Conservation (phyloP, 2,113 vertebrate genomes). For the Nycticorax nycticorax region DNA sequence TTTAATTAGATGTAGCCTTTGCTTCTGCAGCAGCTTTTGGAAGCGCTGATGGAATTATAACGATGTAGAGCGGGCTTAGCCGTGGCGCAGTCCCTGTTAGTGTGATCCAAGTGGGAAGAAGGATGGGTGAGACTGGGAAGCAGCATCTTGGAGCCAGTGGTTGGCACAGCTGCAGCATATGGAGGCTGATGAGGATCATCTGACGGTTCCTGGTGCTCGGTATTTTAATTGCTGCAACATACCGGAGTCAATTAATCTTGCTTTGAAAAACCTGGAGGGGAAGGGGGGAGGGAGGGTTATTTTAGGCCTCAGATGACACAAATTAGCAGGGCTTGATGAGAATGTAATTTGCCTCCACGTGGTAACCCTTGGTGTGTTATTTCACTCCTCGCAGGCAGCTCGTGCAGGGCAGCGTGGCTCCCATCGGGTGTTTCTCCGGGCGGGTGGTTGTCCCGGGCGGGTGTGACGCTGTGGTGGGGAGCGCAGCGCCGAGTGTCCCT, state of each 20-base stretch:
- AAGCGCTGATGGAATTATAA: neutral
- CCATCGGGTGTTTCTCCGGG: fast-evolving
- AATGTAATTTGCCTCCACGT: neutral
- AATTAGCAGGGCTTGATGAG: neutral
- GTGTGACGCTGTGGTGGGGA: fast-evolving
- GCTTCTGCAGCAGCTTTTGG: neutral
- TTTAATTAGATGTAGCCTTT: neutral
- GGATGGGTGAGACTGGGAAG: neutral
- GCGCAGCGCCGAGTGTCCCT: fast-evolving
- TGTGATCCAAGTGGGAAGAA: neutral
- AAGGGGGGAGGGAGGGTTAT: neutral
- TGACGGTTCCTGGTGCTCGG: neutral
- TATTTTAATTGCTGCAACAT: slow-evolving; percentile 18
- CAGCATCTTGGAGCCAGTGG: neutral
- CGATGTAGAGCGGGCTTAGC: neutral
- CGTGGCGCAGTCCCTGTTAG: neutral
- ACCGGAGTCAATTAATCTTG: slow-evolving; percentile 39
- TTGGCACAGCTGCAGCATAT: slow-evolving; percentile 22
- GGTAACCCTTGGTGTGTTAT: neutral
- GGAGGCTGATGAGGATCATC: slow-evolving; percentile 41
- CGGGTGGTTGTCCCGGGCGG: neutral
- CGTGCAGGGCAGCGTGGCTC: fast-evolving
- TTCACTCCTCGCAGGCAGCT: neutral
- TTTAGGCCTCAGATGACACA: slow-evolving; percentile 20
- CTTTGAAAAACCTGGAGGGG: slow-evolving; percentile 36